Base-by-base conservation (phyloP, 2,113 vertebrate species). In the Scomber colias region DNA sequence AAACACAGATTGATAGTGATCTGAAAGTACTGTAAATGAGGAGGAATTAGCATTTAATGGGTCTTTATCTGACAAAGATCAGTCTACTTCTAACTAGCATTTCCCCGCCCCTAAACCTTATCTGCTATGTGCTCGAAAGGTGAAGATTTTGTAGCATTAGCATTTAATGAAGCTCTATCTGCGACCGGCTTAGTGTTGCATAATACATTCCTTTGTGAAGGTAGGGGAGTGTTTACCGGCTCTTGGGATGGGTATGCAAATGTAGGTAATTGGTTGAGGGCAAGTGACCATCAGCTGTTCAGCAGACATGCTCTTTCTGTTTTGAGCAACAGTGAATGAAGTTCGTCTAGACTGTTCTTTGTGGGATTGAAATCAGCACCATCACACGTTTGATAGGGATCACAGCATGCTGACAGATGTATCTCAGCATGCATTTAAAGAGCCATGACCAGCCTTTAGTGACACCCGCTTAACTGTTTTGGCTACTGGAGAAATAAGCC, bases 41-140 rank as follows among this genome's bases (percentile, higher is more conserved):
- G 61, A 89, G 24, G 76, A 90, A 93, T 94, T 94, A 93, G 85
- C 88, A 91, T 94, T 89, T 94, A 95, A 93, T 93, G 87, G 84
- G 71, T 75, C 81, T 81, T 92, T 94, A 94, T 95, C 93, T 85
- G 70, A 44, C 4, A 40, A 75, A 70, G 72, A 91, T 94, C 93
- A 85, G 84, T 86, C 86, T 65, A 51, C 61, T 54, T 65, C 63
- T 79, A 66, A 67, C 48, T 35, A 30, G 50, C 45, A 56, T 62
- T 55, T 75, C 79, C 83, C 77, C 50, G 15, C 72, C 60, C 75
- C 57, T 12, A 2, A 46, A 71, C 73, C 64, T 83, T 81, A 85
- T 87, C 88, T 82, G 30, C 40, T 66, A 35, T 81, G 75, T 1
- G 17, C 59, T 77, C 71, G 59, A 89, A 85, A 86, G 61, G 54